These are phyloP conservation scores for Xerus rutilus DNA, from an alignment of 2,797 vertebrate species.

Conservation along the genomic window DNA sequence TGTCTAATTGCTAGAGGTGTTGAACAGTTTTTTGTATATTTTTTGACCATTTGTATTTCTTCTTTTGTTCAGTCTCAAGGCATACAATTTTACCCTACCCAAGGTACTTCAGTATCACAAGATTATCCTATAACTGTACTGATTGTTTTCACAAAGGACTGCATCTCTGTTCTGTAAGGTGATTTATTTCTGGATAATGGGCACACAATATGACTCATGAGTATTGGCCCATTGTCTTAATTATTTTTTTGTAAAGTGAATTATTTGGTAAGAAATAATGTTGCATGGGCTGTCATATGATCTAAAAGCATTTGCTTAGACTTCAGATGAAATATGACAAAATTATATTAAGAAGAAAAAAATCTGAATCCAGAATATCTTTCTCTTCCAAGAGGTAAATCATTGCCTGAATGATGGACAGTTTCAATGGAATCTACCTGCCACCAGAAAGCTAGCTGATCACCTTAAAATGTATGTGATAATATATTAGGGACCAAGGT, in stretches of 20 bases:
- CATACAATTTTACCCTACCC: neutral
- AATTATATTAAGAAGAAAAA: constrained; percentile 39
- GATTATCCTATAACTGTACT: neutral
- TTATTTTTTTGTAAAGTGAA: constrained; percentile 47
- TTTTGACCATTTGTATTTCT: no score
- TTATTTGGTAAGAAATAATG: constrained; percentile 17
- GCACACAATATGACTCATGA: neutral
- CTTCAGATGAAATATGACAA: neutral
- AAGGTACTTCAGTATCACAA: neutral
- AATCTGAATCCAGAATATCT: constrained; percentile 31
- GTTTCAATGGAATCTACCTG: neutral
- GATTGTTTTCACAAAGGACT: constrained; percentile 22
- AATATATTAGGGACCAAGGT: neutral
- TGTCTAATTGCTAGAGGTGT: no score
- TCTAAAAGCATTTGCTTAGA: constrained; percentile 24
- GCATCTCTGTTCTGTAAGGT: neutral
- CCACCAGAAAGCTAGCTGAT: neutral
- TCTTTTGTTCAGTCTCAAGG: no score
- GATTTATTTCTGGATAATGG: neutral
- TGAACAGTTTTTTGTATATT: no score
- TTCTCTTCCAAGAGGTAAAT: neutral
- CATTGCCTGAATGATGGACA: neutral
- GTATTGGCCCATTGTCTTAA: neutral
- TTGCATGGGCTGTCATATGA: neutral
- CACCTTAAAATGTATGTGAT: neutral